Percentiles rank a stretch among this genome's conserved stretches.
phyloP scores from a whole-genome alignment of 1,140 invertebrate species.

The Calephelis nemesis region DNA sequence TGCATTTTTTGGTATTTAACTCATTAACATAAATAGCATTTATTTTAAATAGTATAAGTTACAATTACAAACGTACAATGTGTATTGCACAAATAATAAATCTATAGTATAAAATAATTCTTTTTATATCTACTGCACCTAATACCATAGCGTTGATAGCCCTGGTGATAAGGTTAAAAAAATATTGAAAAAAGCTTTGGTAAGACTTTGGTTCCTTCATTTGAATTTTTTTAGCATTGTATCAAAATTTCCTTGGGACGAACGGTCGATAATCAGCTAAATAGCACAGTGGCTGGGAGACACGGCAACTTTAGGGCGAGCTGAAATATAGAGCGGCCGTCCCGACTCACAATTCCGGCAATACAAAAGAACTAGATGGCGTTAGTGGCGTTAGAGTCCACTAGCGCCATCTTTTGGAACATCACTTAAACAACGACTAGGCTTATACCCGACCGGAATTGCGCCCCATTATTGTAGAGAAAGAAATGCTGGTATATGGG shows the following conservation, averaged over 20 bases:
- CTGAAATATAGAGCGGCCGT: slow-evolving; percentile 60
- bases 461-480: slow-evolving; percentile 57
- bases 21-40: slow-evolving; percentile 78
- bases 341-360: slow-evolving; percentile 40
- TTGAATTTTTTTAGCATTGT: slow-evolving; percentile 55
- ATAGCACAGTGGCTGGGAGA: slow-evolving; percentile 49
- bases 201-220: slow-evolving; percentile 73
- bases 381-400: slow-evolving; percentile 31
- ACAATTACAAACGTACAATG: slow-evolving; percentile 75
- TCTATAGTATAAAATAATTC: slow-evolving; percentile 74
- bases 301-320: slow-evolving; percentile 70
- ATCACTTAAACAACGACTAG: slow-evolving; percentile 76
- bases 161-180: slow-evolving; percentile 54
- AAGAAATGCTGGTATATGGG: slow-evolving; percentile 69
- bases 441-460: slow-evolving; percentile 76
- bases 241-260: slow-evolving; percentile 64
- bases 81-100: slow-evolving; percentile 73
- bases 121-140: slow-evolving; percentile 65
- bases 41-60: slow-evolving; percentile 75
- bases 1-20: slow-evolving; percentile 66
- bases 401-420: slow-evolving; percentile 49
- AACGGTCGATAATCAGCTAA: slow-evolving; percentile 56
- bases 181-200: slow-evolving; percentile 69
- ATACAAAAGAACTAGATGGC: slow-evolving; percentile 38
- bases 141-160: slow-evolving; percentile 50